Evolutionary conservation across 1,140 invertebrate species (phyloP).

Genomic region (Drosophila paulistorum): DNA sequence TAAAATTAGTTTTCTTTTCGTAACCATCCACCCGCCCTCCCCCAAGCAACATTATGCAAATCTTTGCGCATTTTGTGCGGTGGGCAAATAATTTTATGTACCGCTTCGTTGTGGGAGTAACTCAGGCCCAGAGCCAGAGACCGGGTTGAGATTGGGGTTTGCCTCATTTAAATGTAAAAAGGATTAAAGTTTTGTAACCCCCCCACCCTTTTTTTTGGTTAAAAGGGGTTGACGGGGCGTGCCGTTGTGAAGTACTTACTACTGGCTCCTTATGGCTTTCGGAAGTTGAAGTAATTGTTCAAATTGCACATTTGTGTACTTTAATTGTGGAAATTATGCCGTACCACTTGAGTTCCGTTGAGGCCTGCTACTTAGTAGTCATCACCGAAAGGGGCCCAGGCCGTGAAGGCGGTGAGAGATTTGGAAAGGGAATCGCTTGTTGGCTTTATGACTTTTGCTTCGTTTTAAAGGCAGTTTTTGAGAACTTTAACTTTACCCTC

Average conservation of each 20-base stretch:
- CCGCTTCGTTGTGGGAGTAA: constrained; percentile 20
- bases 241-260: constrained; percentile 6
- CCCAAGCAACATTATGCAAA: constrained; percentile 42
- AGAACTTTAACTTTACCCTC: background rate
- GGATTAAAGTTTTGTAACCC: constrained; percentile 53
- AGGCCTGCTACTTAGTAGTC: constrained; percentile 1
- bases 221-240: constrained; percentile 4
- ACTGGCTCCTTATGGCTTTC: constrained; percentile 51
- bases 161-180: constrained; percentile 63
- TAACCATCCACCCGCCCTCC: too few relatives aligned
- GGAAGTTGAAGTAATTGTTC: constrained; percentile 60
- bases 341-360: constrained; percentile 9
- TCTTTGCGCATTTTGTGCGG: constrained; percentile 45
- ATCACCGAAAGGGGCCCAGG: background rate
- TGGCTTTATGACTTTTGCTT: constrained; percentile 1
- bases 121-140: background rate
- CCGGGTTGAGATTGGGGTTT: constrained; percentile 15
- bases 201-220: background rate
- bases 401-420: background rate
- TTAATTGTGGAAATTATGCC: constrained; percentile 60
- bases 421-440: constrained; percentile 1
- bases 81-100: constrained; percentile 47
- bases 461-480: background rate
- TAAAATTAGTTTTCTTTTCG: constrained; percentile 29
- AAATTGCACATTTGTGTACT: constrained; percentile 60